phyloP scores from a whole-genome alignment of 2,113 vertebrate species.

The Thalassarche chlororhynchos region DNA sequence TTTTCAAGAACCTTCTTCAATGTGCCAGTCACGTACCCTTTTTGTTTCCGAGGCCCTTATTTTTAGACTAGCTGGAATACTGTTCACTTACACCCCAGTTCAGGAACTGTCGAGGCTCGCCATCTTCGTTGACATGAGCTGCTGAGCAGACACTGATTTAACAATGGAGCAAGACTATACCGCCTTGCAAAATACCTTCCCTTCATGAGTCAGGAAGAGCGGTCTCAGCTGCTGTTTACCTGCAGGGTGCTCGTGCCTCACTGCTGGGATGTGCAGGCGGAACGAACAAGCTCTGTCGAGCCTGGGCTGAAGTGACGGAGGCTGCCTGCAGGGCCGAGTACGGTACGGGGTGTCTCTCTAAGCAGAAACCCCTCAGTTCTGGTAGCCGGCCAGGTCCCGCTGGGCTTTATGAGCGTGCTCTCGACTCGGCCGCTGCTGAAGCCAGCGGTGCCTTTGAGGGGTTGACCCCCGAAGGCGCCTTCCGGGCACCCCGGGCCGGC shows the following conservation, averaged over 20 bases:
- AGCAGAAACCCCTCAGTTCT: accelerated
- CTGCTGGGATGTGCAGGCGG: not conserved
- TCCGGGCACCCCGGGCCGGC: not conserved
- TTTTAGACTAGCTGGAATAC: not conserved
- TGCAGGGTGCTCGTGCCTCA: accelerated
- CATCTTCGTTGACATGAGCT: not conserved
- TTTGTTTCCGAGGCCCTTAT: not conserved
- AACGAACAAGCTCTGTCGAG: not conserved
- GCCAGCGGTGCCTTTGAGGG: not conserved
- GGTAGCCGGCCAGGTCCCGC: not conserved
- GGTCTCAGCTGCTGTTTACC: accelerated
- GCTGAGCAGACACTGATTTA: not conserved
- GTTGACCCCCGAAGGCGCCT: not conserved
- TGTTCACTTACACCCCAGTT: not conserved
- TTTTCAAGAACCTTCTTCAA: not conserved
- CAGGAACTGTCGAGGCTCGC: not conserved
- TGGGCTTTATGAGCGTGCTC: not conserved
- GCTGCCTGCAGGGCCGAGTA: not conserved
- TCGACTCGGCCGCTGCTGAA: not conserved
- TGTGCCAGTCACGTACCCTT: accelerated
- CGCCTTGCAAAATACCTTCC: not conserved
- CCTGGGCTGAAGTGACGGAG: not conserved
- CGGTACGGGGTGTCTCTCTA: accelerated
- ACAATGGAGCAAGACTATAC: accelerated
- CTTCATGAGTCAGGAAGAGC: accelerated